phyloP scores from a whole-genome alignment of 1,140 invertebrate genomes.

The Pantala flavescens region DNA sequence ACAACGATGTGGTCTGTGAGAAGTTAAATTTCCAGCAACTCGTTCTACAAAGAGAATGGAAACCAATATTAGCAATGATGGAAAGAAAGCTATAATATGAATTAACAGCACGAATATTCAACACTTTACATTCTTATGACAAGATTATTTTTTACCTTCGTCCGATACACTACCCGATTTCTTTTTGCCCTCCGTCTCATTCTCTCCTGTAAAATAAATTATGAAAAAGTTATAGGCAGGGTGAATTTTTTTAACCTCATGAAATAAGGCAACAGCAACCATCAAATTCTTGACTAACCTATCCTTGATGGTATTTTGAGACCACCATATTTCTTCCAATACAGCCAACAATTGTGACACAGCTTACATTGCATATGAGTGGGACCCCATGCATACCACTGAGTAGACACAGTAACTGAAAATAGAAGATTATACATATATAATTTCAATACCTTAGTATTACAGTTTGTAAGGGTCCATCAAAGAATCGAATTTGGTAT shows the following conservation, averaged over 20 bases:
- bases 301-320: slow-evolving; percentile 56
- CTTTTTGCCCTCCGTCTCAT: slow-evolving; percentile 38
- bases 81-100: slow-evolving; percentile 13
- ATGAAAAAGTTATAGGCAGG: background rate
- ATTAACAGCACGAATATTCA: background rate
- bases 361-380: slow-evolving; percentile 80
- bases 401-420: slow-evolving; percentile 57
- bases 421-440: slow-evolving; percentile 8
- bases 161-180: slow-evolving; percentile 37
- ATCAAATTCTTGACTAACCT: slow-evolving; percentile 30
- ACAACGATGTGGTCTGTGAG: slow-evolving; percentile 75
- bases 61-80: background rate
- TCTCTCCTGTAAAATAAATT: slow-evolving; percentile 23
- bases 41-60: slow-evolving; percentile 23
- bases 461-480: no score
- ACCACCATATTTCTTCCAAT: slow-evolving; percentile 98
- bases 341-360: slow-evolving; percentile 88
- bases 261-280: slow-evolving; percentile 13
- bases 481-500: no score
- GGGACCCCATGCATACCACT: slow-evolving; percentile 96
- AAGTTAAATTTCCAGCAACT: slow-evolving; percentile 33
- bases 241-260: slow-evolving; percentile 20
- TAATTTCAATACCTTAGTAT: no score
- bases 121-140: background rate
- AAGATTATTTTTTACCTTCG: slow-evolving; percentile 25